Base-by-base conservation (phyloP, 2,888 invertebrate species). In the Drosophila rubida region DNA sequence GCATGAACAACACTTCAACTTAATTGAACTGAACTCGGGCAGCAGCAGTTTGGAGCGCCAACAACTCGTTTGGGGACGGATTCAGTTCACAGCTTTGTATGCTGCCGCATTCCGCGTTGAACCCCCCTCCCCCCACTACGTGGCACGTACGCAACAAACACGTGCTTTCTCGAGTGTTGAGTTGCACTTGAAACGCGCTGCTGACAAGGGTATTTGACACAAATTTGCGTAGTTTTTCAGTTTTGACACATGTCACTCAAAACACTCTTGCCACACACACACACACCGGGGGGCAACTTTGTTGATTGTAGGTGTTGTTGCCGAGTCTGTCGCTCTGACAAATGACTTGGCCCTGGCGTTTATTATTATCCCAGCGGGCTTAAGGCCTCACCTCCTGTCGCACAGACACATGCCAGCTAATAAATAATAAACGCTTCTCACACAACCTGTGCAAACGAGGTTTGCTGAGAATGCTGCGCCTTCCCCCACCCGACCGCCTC, bases 151-250 rank as follows among this genome's bases (percentile, higher is more conserved):
- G 19, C 23, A 37, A 32, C 67, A 32, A 39, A 50, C 73, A 59
- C 69, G 57, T 57, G 59, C 65, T 57, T 49, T 37, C 62, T 75
- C 49, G 54, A 75, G 75, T 67, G 74, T 65, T 70, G 67, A 69
- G 67, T 73, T 79, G 78, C 81, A 84, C 84, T 87, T 84, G 80
- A 81, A 80, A 66, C 68, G 69, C 66, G 80, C 80, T 89, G 88
- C 83, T 90, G 89, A 89, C 89, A 87, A 90, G 90, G 89, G 87
- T 89, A 90, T 84, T 89, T 89, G 90, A 90, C 89, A 90, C 84
- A 90, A 90, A 89, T 89, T 89, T 90, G 85, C 87, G 87, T 82
- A 84, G 87, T 86, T 80, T 84, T 84, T 86, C 83, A 83, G 87
- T 84, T 85, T 87, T 88, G 87, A 88, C 88, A 87, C 79, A 79